Evolutionary conservation across 2,113 vertebrate species (phyloP), one percentile per base, ranked within the genome.

Genomic region (Caranx melampygus): DNA sequence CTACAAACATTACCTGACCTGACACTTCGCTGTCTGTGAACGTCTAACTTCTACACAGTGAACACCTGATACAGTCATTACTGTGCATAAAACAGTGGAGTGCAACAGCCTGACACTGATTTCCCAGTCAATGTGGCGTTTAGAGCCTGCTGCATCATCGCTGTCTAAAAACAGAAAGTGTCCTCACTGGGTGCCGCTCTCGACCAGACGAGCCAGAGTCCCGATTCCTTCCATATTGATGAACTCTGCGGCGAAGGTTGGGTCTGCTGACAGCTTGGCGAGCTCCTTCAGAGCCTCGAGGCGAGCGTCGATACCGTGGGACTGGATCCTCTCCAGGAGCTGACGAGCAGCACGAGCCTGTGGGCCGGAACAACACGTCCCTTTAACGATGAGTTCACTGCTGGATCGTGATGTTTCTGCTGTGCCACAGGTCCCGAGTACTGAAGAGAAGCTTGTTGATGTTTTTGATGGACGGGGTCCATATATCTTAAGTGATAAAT

Each of bases 221-320:
- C 95, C 91, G 3, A 99, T 97, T 84, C 98, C 98, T 47, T 99
- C 98, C 96, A 99, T 98, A 89, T 98, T 99, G 89, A 99, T 98
- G 94, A 99, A 99, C 92, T 99, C 98, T 0, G 97, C 94, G 57
- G 98, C 98, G 16, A 99, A 99, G 45, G 97, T 98, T 52, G 97
- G 93, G 5, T 99, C 98, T 0, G 98, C 97, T 0, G 98, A 98
- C 61, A 99, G 96, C 89, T 99, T 99, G 21, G 98, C 98, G 62
- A 99, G 95, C 54, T 99, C 98, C 89, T 99, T 99, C 87, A 99
- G 95, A 78, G 98, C 98, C 47, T 99, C 98, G 26, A 99, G 95
- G 60, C 97, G 95, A n/a, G 95, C 95, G 20, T 99, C 98, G 78
- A 98, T 98, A 66, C 92, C 94, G 26, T 97, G 96, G 0, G 96